Percentiles rank a stretch among this genome's conserved stretches.
Conservation (phyloP, 2,797 vertebrate genomes). For the Vipera ursinii region DNA sequence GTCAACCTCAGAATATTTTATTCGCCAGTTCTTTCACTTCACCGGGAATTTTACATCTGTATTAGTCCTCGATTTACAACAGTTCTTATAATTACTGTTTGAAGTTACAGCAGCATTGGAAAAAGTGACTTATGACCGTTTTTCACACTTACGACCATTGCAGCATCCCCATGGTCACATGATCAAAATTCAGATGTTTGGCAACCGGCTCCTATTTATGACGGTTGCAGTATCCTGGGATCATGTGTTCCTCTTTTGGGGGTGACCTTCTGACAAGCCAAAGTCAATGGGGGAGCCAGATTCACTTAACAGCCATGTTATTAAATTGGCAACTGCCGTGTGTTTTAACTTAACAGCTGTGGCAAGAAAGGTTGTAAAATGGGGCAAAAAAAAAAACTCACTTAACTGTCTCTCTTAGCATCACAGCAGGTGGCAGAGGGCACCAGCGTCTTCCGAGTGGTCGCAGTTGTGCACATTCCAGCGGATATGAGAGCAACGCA, state of each 20-base stretch:
- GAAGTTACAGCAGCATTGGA: neutral
- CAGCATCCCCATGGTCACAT: neutral
- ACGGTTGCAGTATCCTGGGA: neutral
- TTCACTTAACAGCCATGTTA: neutral
- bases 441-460: constrained; percentile 90
- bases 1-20: neutral
- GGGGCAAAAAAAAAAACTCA: neutral
- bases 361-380: neutral
- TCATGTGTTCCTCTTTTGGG: neutral
- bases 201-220: neutral
- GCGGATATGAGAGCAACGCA: constrained; percentile 88
- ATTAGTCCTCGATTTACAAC: neutral
- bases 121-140: neutral
- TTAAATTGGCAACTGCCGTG: neutral
- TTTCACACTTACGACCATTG: neutral
- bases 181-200: neutral
- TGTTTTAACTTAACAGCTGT: neutral
- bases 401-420: neutral
- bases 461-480: constrained; percentile 96
- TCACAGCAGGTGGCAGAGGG: constrained; percentile 81
- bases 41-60: neutral
- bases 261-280: neutral
- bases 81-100: neutral
- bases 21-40: neutral
- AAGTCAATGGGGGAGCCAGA: neutral